These are phyloP conservation scores for Drosophila subquinaria DNA, from an alignment of 2,888 invertebrate species.

Conservation along the genomic window DNA sequence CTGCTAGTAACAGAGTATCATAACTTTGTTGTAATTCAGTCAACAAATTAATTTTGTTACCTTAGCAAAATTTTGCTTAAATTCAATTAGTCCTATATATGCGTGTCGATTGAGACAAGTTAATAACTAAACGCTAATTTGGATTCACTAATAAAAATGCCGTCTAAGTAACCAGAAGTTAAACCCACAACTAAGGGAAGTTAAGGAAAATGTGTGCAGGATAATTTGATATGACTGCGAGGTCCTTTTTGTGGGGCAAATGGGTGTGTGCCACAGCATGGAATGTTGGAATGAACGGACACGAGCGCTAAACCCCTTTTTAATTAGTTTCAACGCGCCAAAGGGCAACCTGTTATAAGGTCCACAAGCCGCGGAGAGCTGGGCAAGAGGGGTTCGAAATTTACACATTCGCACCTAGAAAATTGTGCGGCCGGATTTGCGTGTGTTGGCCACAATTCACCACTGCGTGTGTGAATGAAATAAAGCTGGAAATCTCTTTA, in stretches of 20 bases:
- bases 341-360: constrained; percentile 22
- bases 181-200: constrained; percentile 16
- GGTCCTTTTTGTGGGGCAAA: background rate
- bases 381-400: constrained; percentile 21
- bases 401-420: constrained; percentile 62
- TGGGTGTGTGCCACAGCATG: constrained; percentile 34
- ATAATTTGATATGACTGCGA: constrained; percentile 16
- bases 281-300: background rate
- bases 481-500: constrained; percentile 39
- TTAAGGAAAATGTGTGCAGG: constrained; percentile 18
- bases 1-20: background rate
- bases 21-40: background rate
- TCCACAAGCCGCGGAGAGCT: constrained; percentile 9
- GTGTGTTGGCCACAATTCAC: constrained; percentile 28
- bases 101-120: constrained; percentile 5
- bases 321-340: constrained; percentile 63
- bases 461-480: constrained; percentile 68
- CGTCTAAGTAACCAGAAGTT: constrained; percentile 18
- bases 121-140: constrained; percentile 28
- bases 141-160: constrained; percentile 16
- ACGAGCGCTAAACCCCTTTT: constrained; percentile 46
- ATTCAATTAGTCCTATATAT: background rate
- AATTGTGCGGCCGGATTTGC: constrained; percentile 20
- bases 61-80: background rate
- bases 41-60: background rate